A percentile compares a stretch with the other conserved stretches of the same genome.
Evolutionary conservation across 2,113 vertebrate species (phyloP).

Genomic region (Sterna hirundo): DNA sequence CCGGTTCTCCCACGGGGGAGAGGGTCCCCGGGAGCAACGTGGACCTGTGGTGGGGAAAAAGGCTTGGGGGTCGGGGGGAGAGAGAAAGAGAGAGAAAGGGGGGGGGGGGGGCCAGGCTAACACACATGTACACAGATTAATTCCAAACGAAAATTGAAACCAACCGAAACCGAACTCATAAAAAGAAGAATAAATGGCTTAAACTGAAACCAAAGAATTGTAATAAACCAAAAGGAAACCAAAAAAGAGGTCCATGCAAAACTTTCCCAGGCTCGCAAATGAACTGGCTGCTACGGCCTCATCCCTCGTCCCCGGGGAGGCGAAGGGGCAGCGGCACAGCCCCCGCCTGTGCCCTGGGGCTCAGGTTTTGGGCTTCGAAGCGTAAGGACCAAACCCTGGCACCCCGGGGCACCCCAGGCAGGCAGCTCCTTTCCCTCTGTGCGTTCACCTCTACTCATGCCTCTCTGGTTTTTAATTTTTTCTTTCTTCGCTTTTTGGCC

Average conservation of each 20-base stretch:
- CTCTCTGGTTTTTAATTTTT: neutral
- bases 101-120: constrained; percentile 65
- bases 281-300: constrained; percentile 78
- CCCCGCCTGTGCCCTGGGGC: neutral
- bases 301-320: constrained; percentile 79
- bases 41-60: constrained; percentile 37
- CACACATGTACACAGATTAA: constrained; percentile 73
- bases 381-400: neutral
- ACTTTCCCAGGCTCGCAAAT: constrained; percentile 83
- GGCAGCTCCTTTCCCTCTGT: constrained; percentile 9
- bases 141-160: constrained; percentile 69
- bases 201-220: constrained; percentile 70
- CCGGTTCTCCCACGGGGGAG: neutral
- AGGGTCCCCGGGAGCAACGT: constrained; percentile 8
- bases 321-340: neutral
- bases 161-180: constrained; percentile 72
- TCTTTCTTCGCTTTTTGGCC: neutral
- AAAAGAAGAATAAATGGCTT: constrained; percentile 72
- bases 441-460: neutral
- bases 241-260: constrained; percentile 81
- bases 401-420: constrained; percentile 11
- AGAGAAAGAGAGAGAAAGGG: constrained; percentile 16
- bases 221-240: constrained; percentile 77
- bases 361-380: neutral
- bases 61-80: neutral